Evolutionary conservation across 2,888 invertebrate genomes (phyloP), one percentile per base, ranked within the genome.

Genomic region (Drosophila melanosoma): DNA sequence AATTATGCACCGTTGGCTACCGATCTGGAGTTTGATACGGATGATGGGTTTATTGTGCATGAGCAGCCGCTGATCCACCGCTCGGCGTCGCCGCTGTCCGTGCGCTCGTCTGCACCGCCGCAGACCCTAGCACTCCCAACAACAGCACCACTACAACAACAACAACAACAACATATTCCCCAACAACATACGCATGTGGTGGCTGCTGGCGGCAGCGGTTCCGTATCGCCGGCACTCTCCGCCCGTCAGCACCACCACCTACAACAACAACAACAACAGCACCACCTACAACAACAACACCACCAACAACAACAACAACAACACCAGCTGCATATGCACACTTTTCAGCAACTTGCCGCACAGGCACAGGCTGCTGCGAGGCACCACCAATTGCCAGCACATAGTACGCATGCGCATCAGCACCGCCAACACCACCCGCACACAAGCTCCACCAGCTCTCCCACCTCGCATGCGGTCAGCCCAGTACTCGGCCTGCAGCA

Each of bases 51-150:
- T 60, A 88, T 92, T 69, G 87, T 92, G 52, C 89, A 72, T 74
- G 91, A 93, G 83, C 92, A 93, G 82, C 91, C 92, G 84, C 87
- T 91, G 68, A 91, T 91, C 80, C 92, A 91, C 81, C 90, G 92
- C 65, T 89, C 91, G 74, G 92, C 92, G 69, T 91, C 91, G 83
- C 91, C 91, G 84, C 83, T 92, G 77, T 90, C 92, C 83, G 73
- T 91, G 74, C 89, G 92, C 80, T 89, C 92, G 76, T 90, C 92
- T 82, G 91, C 91, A 79, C 92, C 93, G 77, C 92, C 92, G 76
- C 92, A 92, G 86, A 91, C 92, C 69, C 80, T 92, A 79, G 87
- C 92, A 82, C 79, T 92, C 69, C 83, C 89, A 69, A 57, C 57
- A 57, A 57, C 45, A 42, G 81, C 81, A 85, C 83, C 63, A 75